Conservation (phyloP, 2,888 invertebrate genomes). For the Tricholauxania praeusta region DNA sequence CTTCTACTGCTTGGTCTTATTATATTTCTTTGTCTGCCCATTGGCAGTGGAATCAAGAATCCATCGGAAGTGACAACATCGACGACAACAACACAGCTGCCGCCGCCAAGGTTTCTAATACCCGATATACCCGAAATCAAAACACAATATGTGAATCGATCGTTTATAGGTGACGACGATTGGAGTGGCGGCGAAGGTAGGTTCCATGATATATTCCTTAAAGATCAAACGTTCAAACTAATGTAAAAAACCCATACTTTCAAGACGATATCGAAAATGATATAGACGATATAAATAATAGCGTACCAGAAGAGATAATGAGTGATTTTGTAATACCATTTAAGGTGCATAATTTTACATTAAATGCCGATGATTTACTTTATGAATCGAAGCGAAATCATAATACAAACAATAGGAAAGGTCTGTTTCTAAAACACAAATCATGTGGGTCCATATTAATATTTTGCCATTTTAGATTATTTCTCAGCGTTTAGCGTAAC, state of each 20-base stretch:
- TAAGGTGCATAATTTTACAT: constrained; percentile 71
- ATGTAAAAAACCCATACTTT: constrained; percentile 15
- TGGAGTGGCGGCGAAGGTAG: constrained; percentile 51
- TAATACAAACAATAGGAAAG: constrained; percentile 49
- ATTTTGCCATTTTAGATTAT: constrained; percentile 52
- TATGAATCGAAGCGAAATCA: constrained; percentile 68
- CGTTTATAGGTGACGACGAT: constrained; percentile 51
- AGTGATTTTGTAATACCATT: constrained; percentile 72
- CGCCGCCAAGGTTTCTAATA: constrained; percentile 16
- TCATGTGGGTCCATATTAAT: not conserved
- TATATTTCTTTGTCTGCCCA: constrained; percentile 50
- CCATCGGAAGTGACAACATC: constrained; percentile 36
- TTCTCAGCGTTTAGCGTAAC: constrained; percentile 71
- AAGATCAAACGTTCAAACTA: not conserved
- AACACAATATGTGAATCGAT: constrained; percentile 53
- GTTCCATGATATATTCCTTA: constrained; percentile 7
- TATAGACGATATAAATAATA: constrained; percentile 53
- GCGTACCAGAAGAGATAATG: constrained; percentile 54
- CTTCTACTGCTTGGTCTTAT: constrained; percentile 49
- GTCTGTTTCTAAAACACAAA: not conserved
- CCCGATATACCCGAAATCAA: constrained; percentile 47
- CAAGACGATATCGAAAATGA: constrained; percentile 51
- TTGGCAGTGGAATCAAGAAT: constrained; percentile 12
- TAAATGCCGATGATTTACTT: constrained; percentile 72
- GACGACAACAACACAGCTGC: constrained; percentile 29